Base-by-base conservation (phyloP, 1,140 invertebrate genomes). In the Tribolium castaneum region DNA sequence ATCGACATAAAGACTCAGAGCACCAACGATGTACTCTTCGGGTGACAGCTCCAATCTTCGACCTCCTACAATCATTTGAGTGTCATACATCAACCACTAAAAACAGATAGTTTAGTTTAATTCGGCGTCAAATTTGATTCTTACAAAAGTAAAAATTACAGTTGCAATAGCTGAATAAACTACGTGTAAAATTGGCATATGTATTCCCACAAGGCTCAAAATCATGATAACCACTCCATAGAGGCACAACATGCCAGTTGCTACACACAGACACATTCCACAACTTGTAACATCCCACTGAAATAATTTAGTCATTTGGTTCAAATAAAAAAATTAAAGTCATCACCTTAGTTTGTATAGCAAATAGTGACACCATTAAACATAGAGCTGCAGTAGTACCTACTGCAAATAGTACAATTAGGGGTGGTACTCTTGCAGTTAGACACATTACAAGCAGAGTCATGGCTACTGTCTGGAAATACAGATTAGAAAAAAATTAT, bases 21-120 rank as follows among this genome's bases (percentile, higher is more conserved):
- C 82, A 1, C 78, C 83, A 6, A 80, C 77, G 59, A 84, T 83
- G 70, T 84, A 84, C 52, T 84, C 83, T 78, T 84, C 83, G 1
- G 82, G 80, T 10, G 82, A 83, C 22, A 84, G 22, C 56, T 82
- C 80, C 0, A 80, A 19, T n/a, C 79, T 76, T 30, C 82, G 45
- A 0, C 83, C 83, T 6, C 83, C 82, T 51, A 84, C 59, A 59
- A 84, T 82, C 22, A 75, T 50, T 56, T 84, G 83, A 19, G 82
- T 83, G 52, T 84, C 83, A 74, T 82, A 84, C 56, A 83, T 71
- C 9, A 84, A 30, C 74, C 76, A 83, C 70, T 79, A 50, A 25
- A 76, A 70, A 70, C 16, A 30, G 25, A 51, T 6, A 10, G 5
- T 0, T 30, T 30, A 5, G 25, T 30, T 30, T 30, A 19, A 19